phyloP scores from a whole-genome alignment of 2,888 invertebrate species.

The Meloe dianella region DNA sequence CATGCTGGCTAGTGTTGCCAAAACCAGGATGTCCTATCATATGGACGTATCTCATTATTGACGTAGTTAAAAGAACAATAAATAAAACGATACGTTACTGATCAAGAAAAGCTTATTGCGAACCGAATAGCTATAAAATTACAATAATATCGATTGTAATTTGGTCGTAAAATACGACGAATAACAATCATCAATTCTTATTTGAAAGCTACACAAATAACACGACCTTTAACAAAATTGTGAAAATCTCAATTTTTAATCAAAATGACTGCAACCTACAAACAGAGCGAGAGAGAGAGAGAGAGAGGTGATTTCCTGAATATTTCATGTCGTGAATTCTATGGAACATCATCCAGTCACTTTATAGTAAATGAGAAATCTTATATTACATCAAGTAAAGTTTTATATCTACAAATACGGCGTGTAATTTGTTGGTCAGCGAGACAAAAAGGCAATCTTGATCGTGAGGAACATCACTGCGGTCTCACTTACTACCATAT shows the following conservation, averaged over 20 bases:
- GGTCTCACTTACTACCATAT: conserved; percentile 26
- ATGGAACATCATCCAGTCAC: conserved; percentile 36
- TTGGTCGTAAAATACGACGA: too few species aligned
- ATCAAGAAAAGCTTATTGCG: not conserved
- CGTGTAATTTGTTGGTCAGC: conserved; percentile 36
- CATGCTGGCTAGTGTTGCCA: too few species aligned
- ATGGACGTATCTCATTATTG: too few species aligned
- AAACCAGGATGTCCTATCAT: too few species aligned
- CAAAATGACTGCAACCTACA: not conserved
- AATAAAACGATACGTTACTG: not conserved
- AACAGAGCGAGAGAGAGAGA: not conserved
- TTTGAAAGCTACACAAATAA: not conserved
- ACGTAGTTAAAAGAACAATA: not conserved
- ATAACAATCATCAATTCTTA: too few species aligned
- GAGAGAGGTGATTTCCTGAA: conserved; percentile 17
- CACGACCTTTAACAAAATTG: not conserved
- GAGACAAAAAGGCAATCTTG: conserved; percentile 43
- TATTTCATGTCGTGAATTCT: conserved; percentile 34
- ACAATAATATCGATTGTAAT: not conserved
- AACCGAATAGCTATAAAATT: not conserved
- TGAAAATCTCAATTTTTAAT: not conserved
- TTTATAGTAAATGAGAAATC: conserved; percentile 43
- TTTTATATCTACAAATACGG: conserved; percentile 41
- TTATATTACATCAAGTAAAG: conserved; percentile 41
- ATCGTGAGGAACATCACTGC: conserved; percentile 39